Evolutionary conservation across 2,888 invertebrate species (phyloP), one percentile per base, ranked within the genome.

Genomic region (Harpalus rufipes): DNA sequence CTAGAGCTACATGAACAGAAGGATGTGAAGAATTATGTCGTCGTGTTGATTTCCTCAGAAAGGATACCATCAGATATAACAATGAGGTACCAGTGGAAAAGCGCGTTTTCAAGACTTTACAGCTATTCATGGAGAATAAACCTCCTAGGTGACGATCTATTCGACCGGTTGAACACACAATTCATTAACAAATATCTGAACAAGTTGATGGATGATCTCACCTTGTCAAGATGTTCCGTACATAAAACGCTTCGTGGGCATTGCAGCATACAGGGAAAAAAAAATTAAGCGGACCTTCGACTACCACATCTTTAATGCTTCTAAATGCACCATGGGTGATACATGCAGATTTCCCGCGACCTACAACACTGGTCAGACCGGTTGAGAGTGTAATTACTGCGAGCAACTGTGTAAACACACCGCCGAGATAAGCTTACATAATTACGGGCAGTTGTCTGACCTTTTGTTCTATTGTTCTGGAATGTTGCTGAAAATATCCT

Each of bases 211-310:
- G 96, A 97, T 89, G 95, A 99, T 82, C 93, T 99, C 87, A 99
- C 99, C 84, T n/a, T n/a, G 99, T 99, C 61, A 99, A 99, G 92
- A 99, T 99, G 86, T 99, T 99, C n/a, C n/a, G 99, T 95, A 99
- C 99, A 76, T 99, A 98, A 92, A 99, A 99, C 91, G 99, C 99
- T 83, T 99, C 99, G n/a, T 96, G 96, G 90, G 99, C 99, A 65
- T 92, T 99, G 87, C 99, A 99, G 92, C 96, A 97, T 21, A 21
- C 21, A 3, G 21, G 3, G 21, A 21, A 21, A 3, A 21, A 21
- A 3, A 21, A 21, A 21, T 21, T 3, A 21, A 21, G 3, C 21
- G 21, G 3, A 21, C 21, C 21, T 1, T 21, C 21, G 21, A 21
- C 21, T 21, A 3, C 21, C 3, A 21, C 21, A 1, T 21, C 21